Base-by-base conservation (phyloP, 2,797 vertebrate genomes). In the Microctenopoma stevenorrisi region DNA sequence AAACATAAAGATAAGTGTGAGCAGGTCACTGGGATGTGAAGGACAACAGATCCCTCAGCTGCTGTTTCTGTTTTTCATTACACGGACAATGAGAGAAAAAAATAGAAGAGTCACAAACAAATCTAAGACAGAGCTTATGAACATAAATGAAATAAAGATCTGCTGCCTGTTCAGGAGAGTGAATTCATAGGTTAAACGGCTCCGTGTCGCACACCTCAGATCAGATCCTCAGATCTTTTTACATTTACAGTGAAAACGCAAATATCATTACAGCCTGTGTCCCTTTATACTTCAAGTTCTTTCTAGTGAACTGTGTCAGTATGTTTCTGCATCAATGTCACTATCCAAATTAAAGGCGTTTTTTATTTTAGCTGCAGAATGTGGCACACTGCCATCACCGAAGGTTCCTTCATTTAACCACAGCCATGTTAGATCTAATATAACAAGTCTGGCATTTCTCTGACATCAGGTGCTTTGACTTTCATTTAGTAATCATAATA, bases 1-100 rank as follows among this genome's bases (percentile, higher is more conserved):
- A 22, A 22, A 22, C 22, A 22, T 22, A 22, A 22, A 22, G 22
- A 22, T 22, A 22, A 91, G 88, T 82, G 80, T 69, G 90, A 85
- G 92, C 89, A 91, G 94, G 91, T 90, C 92, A 93, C 87, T 90
- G 91, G 92, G 78, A 91, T 92, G 93, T 95, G 95, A 96, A 96
- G 95, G 95, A 93, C 91, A 83, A 84, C 86, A 77, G 79, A 91
- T 86, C 66, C 91, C 85, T 86, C 86, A 90, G 77, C 89, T 88
- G 89, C 81, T 87, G 78, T 83, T 87, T 83, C 83, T 88, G 88
- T 85, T 87, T 82, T 81, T 65, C 70, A 87, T 86, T 18, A 18
- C 85, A 84, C 30, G 35, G 51, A 47, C 48, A 9, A 18, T 51
- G 37, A 25, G 10, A 52, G 56, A 33, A 15, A 51, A 22, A 53